Evolutionary conservation across 1,140 invertebrate species (phyloP), one percentile per base, ranked within the genome.

Genomic region (Leptestheria dahalacensis): DNA sequence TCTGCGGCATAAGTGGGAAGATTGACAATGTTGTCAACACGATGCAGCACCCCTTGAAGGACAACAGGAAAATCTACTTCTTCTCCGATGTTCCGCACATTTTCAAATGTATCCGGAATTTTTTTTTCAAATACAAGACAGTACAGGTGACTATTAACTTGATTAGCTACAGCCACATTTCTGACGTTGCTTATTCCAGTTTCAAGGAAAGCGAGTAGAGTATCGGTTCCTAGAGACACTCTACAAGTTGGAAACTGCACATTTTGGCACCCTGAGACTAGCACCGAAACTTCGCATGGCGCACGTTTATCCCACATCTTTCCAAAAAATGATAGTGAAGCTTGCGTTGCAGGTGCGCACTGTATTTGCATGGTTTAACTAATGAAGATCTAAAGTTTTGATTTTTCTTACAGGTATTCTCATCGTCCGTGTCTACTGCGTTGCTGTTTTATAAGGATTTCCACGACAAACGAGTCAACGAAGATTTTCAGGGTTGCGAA

Each of bases 301-400:
- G 10, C 59, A 61, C 41, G 20, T 61, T 4, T 20, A 15, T n/a
- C 59, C 59, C 2, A 61, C 24, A 15, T n/a, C 3, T 41, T 61
- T 61, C 57, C 59, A 61, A 26, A 59, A 29, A 60, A 61, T 61
- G 59, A 61, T n/a, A 6, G 59, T 61, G 3, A 61, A 59, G 54
- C 47, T 61, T 6, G 26, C 18, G 18, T 21, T 23, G 18, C 57
- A 59, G 48, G 57, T 59, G 51, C 15, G 49, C 48, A 21, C 21
- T 26, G n/a, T n/a, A n/a, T n/a, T 53, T 11, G 21, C n/a, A 18
- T 53, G 26, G 15, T 53, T 53, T n/a, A 12, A 24, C n/a, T 11
- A 21, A 53, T 53, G 4, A 50, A 18, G 9, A 18, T 11, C 20
- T 21, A 53, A 53, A 15, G 18, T 24, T 24, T 2, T 24, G 9